Base-by-base conservation (phyloP, 1,140 invertebrate species). In the Marisa cornuarietis region DNA sequence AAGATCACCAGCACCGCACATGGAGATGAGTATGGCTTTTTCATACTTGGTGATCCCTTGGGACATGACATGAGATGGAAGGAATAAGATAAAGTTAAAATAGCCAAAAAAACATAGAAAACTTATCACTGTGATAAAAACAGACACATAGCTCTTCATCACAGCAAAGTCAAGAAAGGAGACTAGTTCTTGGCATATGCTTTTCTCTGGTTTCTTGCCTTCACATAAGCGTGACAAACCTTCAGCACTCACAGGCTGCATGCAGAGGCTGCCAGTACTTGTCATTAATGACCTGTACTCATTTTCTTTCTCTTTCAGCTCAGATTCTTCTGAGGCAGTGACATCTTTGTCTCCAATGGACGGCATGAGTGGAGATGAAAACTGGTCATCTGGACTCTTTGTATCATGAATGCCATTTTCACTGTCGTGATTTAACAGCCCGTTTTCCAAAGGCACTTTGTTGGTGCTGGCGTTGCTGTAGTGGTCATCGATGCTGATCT, bases 11-110 rank as follows among this genome's bases (percentile, higher is more conserved):
- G 84, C 79, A 14, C 87, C 88, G 26, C 84, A 78, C 58, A 83
- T 81, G 4, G 88, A 89, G 9, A 88, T 83, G 14, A 89, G 76
- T 49, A 83, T 78, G 1, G 88, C 86, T 63, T 81, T 87, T 18
- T 87, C 82, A 78, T 83, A 87, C 14, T 82, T 80, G 3, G 42
- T 68, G 18, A 87, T 81, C 20, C 84, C 85, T 24, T 81, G 78
- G 24, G 69, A 63, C 8, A 51, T 2, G 16, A 81, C 83, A 61
- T 82, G 79, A 14, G 79, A 42, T 16, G 88, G 88, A 78, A 89
- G 80, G 71, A 89, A 88, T 24, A 89, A 69, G 58, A 89, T 83
- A 69, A 87, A 86, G 78, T 87, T 89, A 71, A 88, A 88, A 82
- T 87, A 84, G 24, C 88, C 87, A 65, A 88, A 86, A 79, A 88